Evolutionary conservation across 2,797 vertebrate genomes (phyloP), one percentile per base, ranked within the genome.

Genomic region (Sebastiscus tertius): DNA sequence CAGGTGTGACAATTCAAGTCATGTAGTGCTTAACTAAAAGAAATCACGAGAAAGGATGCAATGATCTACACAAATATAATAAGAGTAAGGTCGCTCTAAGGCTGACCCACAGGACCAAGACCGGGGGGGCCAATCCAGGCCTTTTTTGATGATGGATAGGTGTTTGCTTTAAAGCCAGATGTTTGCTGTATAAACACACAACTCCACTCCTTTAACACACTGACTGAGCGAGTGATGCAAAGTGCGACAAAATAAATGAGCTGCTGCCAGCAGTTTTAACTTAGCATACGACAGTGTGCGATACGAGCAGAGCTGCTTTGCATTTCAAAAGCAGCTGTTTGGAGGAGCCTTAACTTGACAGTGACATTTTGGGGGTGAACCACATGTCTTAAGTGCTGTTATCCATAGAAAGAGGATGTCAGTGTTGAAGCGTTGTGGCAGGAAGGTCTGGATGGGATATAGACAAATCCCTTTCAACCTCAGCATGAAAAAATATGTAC

Each of bases 341-440:
- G 49, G 62, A 72, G 55, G 29, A 67, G 39, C 49, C 29, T 60
- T 22, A 59, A 59, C 31, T 72, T 59, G 39, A 62, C 27, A 58
- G 36, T 49, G 54, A 79, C 56, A 72, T 52, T 29, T 49, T 49
- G 12, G 29, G 55, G 62, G 62, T 42, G 61, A 59, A 65, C 61
- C 77, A 65, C 52, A 33, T 27, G 69, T 72, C 54, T 29, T n/a
- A 72, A 52, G 55, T 29, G 55, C 42, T 72, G 29, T 60, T 66
- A 60, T 59, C 62, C 62, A 65, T n/a, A 52, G 54, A 66, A 72
- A 36, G 62, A 66, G 29, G 29, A 79, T 72, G 69, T 72, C 62
- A 61, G 29, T n/a, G 61, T 36, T 6, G 54, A 79, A 52, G 6
- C n/a, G 29, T 26, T 36, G n/a, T 34, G 60, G 60, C 68, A 79